Evolutionary conservation across 2,888 invertebrate genomes (phyloP).

Genomic region (Epirrhoe alternata): DNA sequence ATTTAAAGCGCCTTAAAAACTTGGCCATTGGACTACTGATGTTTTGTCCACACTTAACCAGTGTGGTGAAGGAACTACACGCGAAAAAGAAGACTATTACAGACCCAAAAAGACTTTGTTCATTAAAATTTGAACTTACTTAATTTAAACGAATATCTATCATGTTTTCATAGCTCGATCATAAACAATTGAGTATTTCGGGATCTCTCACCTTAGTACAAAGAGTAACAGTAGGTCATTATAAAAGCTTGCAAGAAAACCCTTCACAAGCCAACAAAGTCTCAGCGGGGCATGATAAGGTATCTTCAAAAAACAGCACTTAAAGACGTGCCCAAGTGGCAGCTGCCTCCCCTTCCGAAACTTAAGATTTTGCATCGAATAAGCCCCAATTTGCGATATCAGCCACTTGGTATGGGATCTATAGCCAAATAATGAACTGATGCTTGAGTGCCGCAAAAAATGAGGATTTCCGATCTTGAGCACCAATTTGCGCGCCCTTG

Average conservation of each 20-base stretch:
- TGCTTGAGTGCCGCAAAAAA: slow-evolving; percentile 20
- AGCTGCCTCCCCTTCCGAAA: slow-evolving; percentile 31
- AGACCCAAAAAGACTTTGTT: too few relatives aligned
- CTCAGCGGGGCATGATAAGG: slow-evolving; percentile 27
- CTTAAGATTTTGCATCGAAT: slow-evolving; percentile 31
- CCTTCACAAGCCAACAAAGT: slow-evolving; percentile 13
- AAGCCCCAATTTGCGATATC: slow-evolving; percentile 31
- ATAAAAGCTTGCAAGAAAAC: not conserved
- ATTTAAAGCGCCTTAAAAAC: too few relatives aligned
- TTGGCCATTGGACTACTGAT: too few relatives aligned
- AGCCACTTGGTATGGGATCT: slow-evolving; percentile 23
- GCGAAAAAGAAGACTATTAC: too few relatives aligned
- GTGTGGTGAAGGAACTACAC: too few relatives aligned
- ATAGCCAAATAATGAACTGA: slow-evolving; percentile 31
- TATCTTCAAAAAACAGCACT: slow-evolving; percentile 35
- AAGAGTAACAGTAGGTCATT: not conserved
- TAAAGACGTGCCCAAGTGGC: slow-evolving; percentile 40
- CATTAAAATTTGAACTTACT: too few relatives aligned
- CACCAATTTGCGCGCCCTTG: slow-evolving; percentile 9
- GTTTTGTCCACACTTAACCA: too few relatives aligned
- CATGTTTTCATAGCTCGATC: too few relatives aligned
- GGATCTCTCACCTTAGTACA: too few relatives aligned
- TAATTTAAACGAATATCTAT: too few relatives aligned
- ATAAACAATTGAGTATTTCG: too few relatives aligned
- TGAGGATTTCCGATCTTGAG: slow-evolving; percentile 6